A percentile compares a stretch with the other conserved stretches of the same genome.
These are phyloP conservation scores for Astreopora myriophthalma DNA, from an alignment of 64 coral and sea anemone species.

Conservation along the genomic window DNA sequence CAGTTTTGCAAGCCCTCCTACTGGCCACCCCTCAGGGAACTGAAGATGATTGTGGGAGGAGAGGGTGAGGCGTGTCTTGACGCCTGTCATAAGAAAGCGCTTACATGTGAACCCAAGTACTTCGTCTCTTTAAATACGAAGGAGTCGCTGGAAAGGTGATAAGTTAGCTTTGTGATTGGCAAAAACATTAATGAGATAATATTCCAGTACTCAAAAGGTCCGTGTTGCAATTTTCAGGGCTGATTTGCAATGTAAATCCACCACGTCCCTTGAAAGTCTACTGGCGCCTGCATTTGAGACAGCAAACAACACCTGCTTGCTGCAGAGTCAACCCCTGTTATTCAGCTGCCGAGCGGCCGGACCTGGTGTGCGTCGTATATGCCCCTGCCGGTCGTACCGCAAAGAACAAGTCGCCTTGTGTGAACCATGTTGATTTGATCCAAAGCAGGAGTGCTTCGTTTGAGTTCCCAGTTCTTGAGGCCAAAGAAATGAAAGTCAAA, in stretches of 20 bases:
- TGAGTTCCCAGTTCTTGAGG: too few species aligned
- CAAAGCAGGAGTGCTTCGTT: too few species aligned
- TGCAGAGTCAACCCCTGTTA: slow-evolving; percentile 30
- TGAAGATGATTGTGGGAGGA: background rate
- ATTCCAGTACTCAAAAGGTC: background rate
- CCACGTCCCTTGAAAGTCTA: background rate
- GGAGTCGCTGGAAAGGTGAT: background rate
- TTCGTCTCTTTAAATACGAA: background rate
- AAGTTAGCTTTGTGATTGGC: background rate
- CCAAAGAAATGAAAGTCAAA: too few species aligned
- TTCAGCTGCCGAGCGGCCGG: slow-evolving; percentile 45
- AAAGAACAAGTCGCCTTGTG: slow-evolving; percentile 65
- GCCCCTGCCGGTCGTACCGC: slow-evolving; percentile 63
- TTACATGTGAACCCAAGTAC: slow-evolving; percentile 23
- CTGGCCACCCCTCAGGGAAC: slow-evolving; percentile 47
- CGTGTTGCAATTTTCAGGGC: background rate
- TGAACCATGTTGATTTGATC: slow-evolving; percentile 14
- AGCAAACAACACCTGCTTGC: background rate
- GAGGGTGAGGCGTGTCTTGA: slow-evolving; percentile 45
- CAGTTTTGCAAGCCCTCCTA: slow-evolving; percentile 42
- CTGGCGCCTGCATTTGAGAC: slow-evolving; percentile 49
- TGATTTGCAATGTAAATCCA: background rate
- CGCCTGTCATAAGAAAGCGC: slow-evolving; percentile 14
- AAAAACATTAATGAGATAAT: background rate
- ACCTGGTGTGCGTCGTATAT: background rate